Base-by-base conservation (phyloP, 2,797 vertebrate species). In the Amniataba percoides region DNA sequence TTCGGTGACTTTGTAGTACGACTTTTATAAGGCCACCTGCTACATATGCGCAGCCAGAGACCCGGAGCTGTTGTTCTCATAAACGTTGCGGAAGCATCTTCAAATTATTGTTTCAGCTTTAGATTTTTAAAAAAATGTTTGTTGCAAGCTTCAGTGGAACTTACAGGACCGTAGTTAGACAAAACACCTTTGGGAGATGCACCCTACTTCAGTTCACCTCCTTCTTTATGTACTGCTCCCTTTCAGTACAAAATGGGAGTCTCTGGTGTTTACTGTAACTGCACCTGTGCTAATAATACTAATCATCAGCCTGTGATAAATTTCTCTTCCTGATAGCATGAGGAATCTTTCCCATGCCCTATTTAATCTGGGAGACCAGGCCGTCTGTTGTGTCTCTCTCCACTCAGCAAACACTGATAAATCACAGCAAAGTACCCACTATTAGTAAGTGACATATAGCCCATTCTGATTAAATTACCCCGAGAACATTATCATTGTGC, bases 241-340 rank as follows among this genome's bases (percentile, higher is more conserved):
- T 85, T 84, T 89, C 76, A 81, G 88, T 69, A 62, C 81, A 83
- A 81, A 92, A 84, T 76, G 68, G 59, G 72, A 87, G 83, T 88
- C 90, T 90, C 86, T 81, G 80, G 87, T 93, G 93, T 95, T 93
- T 94, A 93, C 92, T 90, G 90, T 93, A 91, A 83, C 86, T 89
- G 92, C 94, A 95, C 93, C 95, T 95, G 92, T 92, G 92, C 93
- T 90, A 94, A 94, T 93, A 95, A 92, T 87, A 91, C 92, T 93
- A 93, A 94, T 95, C 88, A 89, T 94, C 91, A 88, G 77, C 87
- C 56, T 39, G 89, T 94, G 94, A 95, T 95, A 91, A 88, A 91
- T 95, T 82, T 65, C 74, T 51, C 86, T 79, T 79, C 67, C 64
- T 73, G 92, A 92, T 91, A 88, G 85, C 61, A 25, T 87, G 91